Evolutionary conservation across 2,113 vertebrate genomes (phyloP).

Genomic region (Empidonax alnorum): DNA sequence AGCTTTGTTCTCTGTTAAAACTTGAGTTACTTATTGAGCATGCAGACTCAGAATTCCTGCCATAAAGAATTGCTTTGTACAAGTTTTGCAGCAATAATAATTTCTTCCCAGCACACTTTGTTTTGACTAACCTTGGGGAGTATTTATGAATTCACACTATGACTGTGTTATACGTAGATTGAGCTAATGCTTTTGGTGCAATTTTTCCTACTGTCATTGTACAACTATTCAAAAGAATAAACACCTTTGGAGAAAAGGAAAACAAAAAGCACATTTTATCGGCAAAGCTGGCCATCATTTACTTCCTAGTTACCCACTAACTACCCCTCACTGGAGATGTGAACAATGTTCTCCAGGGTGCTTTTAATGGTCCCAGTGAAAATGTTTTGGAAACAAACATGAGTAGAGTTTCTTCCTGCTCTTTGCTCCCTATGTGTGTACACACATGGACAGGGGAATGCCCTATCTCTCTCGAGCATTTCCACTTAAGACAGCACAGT

Average conservation of each 20-base stretch:
- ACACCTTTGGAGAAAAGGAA: background rate
- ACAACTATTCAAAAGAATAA: background rate
- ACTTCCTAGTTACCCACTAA: background rate
- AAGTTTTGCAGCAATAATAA: background rate
- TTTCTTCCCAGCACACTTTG: background rate
- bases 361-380: background rate
- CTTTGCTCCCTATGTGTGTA: background rate
- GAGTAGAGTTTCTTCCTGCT: background rate
- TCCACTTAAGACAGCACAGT: background rate
- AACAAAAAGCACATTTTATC: background rate
- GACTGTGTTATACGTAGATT: background rate
- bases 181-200: background rate
- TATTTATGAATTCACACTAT: background rate
- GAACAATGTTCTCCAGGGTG: background rate
- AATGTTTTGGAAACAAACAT: background rate
- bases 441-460: fast-evolving
- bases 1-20: background rate
- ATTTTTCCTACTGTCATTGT: background rate
- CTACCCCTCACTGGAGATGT: background rate
- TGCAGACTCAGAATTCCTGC: background rate
- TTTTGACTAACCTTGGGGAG: background rate
- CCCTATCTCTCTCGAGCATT: background rate
- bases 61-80: background rate
- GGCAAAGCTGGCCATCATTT: background rate
- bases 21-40: background rate